A percentile compares a stretch with the other conserved stretches of the same genome.
Evolutionary conservation across 2,797 vertebrate genomes (phyloP).

Genomic region (Neopelma chrysocephalum): DNA sequence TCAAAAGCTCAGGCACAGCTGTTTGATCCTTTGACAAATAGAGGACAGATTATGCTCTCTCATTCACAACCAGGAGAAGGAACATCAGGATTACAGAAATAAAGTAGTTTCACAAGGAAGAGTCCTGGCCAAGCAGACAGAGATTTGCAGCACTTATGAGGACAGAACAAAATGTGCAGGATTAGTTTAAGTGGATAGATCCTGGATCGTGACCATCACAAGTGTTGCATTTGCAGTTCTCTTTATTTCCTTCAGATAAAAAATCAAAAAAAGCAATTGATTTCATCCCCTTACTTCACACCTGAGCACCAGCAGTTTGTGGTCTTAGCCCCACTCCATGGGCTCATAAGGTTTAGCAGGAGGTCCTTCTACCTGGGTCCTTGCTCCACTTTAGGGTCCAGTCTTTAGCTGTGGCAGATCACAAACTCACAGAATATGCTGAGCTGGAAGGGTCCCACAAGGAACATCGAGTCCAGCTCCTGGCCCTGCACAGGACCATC

Average conservation of each 20-base stretch:
- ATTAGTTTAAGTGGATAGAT: neutral
- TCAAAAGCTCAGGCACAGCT: neutral
- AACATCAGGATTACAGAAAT: neutral
- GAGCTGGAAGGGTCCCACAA: neutral
- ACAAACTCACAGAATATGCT: neutral
- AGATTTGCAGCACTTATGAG: neutral
- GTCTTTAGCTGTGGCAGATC: neutral
- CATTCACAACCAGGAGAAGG: neutral
- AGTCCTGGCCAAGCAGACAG: neutral
- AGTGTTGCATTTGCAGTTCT: neutral
- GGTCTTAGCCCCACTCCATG: neutral
- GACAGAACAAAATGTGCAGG: neutral
- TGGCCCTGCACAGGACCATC: neutral
- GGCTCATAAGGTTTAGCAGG: neutral
- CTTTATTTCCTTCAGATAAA: neutral
- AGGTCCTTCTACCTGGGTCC: fast-evolving
- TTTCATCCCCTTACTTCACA: neutral
- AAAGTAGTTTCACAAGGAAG: neutral
- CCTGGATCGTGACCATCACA: fast-evolving
- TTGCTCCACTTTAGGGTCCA: neutral
- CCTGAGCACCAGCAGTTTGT: neutral
- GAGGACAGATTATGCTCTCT: fast-evolving
- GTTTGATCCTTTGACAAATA: neutral
- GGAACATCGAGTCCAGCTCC: neutral
- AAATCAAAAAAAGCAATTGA: neutral